Base-by-base conservation (phyloP, 2,888 invertebrate species). In the Ceratothoa steindachneri region DNA sequence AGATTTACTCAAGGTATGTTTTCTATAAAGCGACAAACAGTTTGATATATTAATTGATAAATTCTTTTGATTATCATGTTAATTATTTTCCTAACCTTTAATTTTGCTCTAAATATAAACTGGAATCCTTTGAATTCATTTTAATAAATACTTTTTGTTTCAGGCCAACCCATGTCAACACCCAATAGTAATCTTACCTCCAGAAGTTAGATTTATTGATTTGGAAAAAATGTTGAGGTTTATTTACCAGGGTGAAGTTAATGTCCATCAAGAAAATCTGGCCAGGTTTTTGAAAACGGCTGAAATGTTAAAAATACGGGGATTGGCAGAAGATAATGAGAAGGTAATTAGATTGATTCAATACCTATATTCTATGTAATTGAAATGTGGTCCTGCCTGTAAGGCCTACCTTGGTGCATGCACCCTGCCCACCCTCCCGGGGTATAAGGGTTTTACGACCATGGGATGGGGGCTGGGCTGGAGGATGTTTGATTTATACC, bases 91-190 rank as follows among this genome's bases (percentile, higher is more conserved):
- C n/a, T n/a, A n/a, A n/a, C n/a, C n/a, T n/a, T n/a, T n/a, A n/a
- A n/a, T n/a, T n/a, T n/a, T n/a, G n/a, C n/a, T n/a, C n/a, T n/a
- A n/a, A 51, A 22, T 64, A 1, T 22, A 64, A 15, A 22, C 12
- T 64, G 9, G 12, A 15, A 60, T 60, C 9, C 19, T 60, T 22
- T 60, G 15, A 15, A 9, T n/a, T n/a, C n/a, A n/a, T n/a, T n/a
- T n/a, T n/a, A n/a, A n/a, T n/a, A n/a, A n/a, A n/a, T n/a, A n/a
- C n/a, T n/a, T 64, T 24, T 7, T 15, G 19, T 70, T 64, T 29
- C 74, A 79, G 79, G 76, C 76, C 51, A 76, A 79, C 60, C 79
- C 79, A 27, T 79, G 79, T 66, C 79, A 76, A 41, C 79, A 79
- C 51, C 79, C 79, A 5, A 79, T 79, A 24, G 73, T 79, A 52